Base-by-base conservation (phyloP, 2,113 vertebrate genomes). In the Hemicordylus capensis region DNA sequence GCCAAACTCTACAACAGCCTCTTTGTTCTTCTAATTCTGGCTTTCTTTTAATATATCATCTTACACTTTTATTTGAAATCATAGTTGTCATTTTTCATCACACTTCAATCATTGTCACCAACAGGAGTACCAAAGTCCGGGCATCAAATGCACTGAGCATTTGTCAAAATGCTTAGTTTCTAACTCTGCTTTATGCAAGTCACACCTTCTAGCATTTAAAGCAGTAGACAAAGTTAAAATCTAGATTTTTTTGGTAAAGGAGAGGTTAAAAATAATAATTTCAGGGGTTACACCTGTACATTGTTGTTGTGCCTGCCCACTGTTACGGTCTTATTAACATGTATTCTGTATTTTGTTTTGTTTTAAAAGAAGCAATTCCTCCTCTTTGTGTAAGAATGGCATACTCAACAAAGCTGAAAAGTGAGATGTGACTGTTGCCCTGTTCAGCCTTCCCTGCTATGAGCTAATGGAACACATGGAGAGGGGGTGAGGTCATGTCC, bases 81-180 rank as follows among this genome's bases (percentile, higher is more conserved):
- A 80, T 31, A 34, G 24, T 84, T 90, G 77, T 77, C 70, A 58
- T 75, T 91, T 91, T 76, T 85, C 19, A 76, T 76, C 67, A 75
- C 39, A 37, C 22, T 84, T 85, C 20, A 48, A 51, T 74, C 46
- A 67, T 88, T 66, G 66, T 66, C 80, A 76, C 1, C 78, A 79
- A 46, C 77, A 80, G 78, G 42, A 84, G 74, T 56, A 22, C 26
- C 24, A 89, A 75, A 34, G 74, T 64, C 24, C 66, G 4, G 24
- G n/a, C 37, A 44, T 54, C 59, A 48, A 61, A 58, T 46, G 3
- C 26, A 81, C 6, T 22, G 17, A 87, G 39, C 48, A 63, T 67
- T 34, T 64, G 44, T 73, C 84, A 90, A 44, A 89, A 70, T 4
- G n/a, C 54, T 91, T 77, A 77, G 51, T 87, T 44, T 69, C 61